Conservation (phyloP, 2,888 invertebrate genomes). For the Caenorhabditis drosophilae region DNA sequence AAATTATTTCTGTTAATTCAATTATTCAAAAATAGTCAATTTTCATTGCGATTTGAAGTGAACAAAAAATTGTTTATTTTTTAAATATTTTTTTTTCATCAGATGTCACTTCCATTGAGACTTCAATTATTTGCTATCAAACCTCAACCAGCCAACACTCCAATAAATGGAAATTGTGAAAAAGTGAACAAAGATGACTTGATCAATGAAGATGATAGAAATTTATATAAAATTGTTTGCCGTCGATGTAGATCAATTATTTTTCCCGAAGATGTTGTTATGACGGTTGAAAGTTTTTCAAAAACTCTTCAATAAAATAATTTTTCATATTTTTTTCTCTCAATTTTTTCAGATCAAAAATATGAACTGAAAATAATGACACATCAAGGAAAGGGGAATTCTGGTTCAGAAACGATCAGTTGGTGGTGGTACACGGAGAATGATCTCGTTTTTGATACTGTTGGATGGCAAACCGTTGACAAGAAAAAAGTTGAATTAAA, state of each 20-base stretch:
- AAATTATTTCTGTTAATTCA: no score
- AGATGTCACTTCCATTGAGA: slow-evolving; percentile 29
- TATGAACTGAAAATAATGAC: slow-evolving; percentile 42
- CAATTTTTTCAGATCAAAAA: slow-evolving; percentile 25
- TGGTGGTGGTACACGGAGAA: slow-evolving; percentile 61
- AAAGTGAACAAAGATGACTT: slow-evolving; percentile 45
- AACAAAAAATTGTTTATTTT: no score
- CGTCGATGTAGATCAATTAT: slow-evolving; percentile 56
- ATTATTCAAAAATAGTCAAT: no score
- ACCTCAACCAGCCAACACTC: slow-evolving; percentile 26
- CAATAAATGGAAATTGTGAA: slow-evolving; percentile 43
- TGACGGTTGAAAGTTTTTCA: slow-evolving; percentile 46
- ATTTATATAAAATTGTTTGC: slow-evolving; percentile 54
- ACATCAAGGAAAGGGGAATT: slow-evolving; percentile 34
- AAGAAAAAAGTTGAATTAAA: no score
- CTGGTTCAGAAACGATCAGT: slow-evolving; percentile 29
- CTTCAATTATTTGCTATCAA: slow-evolving; percentile 37
- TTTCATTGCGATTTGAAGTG: no score
- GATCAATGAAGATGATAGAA: slow-evolving; percentile 50
- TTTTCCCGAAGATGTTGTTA: slow-evolving; percentile 55
- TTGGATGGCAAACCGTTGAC: slow-evolving; percentile 62
- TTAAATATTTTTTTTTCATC: no score
- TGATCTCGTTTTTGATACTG: slow-evolving; percentile 59
- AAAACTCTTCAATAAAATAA: no score
- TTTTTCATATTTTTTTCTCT: not conserved